Conservation (phyloP, 2,113 vertebrate genomes). For the Brachyhypopomus occidentalis region DNA sequence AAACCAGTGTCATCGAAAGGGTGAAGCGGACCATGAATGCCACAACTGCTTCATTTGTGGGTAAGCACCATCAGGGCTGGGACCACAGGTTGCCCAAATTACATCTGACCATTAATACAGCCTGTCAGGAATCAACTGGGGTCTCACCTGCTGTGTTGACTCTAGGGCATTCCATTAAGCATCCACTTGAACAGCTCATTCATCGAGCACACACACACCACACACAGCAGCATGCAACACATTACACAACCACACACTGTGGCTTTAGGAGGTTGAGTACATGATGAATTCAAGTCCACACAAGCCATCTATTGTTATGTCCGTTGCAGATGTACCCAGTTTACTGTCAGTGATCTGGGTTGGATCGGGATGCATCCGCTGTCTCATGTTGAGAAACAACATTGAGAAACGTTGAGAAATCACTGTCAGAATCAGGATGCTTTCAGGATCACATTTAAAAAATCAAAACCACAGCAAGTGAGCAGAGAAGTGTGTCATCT, state of each 20-base stretch:
- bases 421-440: too few relatives aligned
- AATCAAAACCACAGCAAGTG: neutral
- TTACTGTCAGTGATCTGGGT: too few relatives aligned
- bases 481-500: neutral
- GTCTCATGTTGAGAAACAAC: too few relatives aligned
- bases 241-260: neutral
- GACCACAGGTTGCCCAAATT: neutral
- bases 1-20: neutral
- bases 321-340: too few relatives aligned
- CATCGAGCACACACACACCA: neutral
- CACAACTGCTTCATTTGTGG: neutral
- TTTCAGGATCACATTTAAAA: neutral
- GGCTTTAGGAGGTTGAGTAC: too few relatives aligned
- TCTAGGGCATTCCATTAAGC: neutral
- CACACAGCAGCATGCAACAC: neutral
- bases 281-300: too few relatives aligned
- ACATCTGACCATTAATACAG: too few relatives aligned
- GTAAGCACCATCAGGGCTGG: neutral
- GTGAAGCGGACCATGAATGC: neutral
- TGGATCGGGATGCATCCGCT: too few relatives aligned
- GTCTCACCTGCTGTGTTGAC: too few relatives aligned
- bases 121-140: too few relatives aligned
- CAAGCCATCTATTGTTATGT: too few relatives aligned
- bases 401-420: too few relatives aligned
- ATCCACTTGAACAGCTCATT: slow-evolving; percentile 17